These are phyloP conservation scores for Etheostoma perlongum DNA, from an alignment of 2,797 vertebrate species.

Conservation along the genomic window DNA sequence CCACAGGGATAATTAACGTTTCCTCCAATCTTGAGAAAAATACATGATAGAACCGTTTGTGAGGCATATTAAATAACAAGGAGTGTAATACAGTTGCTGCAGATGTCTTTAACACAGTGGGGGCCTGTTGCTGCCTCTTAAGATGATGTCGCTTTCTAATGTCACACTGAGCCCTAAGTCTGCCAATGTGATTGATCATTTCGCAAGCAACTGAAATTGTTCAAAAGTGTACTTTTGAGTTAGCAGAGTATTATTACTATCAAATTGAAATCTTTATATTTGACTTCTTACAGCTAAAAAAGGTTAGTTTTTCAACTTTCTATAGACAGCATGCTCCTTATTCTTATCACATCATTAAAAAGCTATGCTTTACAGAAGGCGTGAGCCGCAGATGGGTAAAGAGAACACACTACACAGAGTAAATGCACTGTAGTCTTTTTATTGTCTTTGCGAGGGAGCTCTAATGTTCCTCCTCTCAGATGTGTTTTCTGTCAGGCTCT, in stretches of 20 bases:
- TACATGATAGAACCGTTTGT: conserved; percentile 46
- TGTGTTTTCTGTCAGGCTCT: conserved; percentile 20
- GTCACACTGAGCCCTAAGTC: conserved; percentile 33
- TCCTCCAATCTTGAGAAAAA: conserved; percentile 50
- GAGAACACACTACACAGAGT: background rate
- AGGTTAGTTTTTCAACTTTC: conserved; percentile 4
- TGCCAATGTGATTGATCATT: conserved; percentile 34
- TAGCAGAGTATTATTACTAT: conserved; percentile 5
- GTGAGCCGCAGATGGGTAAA: background rate
- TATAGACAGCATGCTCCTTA: background rate
- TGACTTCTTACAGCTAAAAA: conserved; percentile 5
- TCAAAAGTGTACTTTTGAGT: conserved; percentile 6
- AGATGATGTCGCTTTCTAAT: conserved; percentile 35
- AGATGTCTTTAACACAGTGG: conserved; percentile 33
- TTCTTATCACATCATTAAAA: conserved; percentile 32
- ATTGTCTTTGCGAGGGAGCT: background rate
- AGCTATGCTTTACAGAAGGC: background rate
- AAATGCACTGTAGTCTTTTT: conserved; percentile 4
- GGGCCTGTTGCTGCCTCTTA: conserved; percentile 26
- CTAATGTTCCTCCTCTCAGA: conserved; percentile 11
- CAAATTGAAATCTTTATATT: conserved; percentile 12
- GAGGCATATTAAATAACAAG: conserved; percentile 37
- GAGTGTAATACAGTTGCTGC: conserved; percentile 23
- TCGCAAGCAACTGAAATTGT: background rate
- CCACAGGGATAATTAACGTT: conserved; percentile 53